Evolutionary conservation across 2,797 vertebrate species (phyloP), one percentile per base, ranked within the genome.

Genomic region (Anguilla obscura): DNA sequence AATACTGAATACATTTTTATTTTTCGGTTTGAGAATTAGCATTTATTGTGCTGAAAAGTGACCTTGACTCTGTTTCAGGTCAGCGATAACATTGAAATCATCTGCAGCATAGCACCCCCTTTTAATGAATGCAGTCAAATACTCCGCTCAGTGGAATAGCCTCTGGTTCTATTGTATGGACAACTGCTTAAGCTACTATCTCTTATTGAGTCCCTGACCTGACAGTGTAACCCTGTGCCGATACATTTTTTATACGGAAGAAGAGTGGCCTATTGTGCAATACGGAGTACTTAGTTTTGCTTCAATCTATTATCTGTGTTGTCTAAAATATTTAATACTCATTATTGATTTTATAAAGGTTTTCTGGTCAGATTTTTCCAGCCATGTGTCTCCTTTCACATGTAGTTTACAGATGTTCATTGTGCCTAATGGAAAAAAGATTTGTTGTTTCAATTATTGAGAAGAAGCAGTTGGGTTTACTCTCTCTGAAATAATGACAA

Each of bases 11-110:
- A 85, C 10, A 52, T 8, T 52, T 24, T 16, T 63, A 12, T 52
- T 52, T 52, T 52, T 52, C 9, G 6, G 10, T 52, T 52, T 52
- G 10, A 52, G 50, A 52, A 8, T 52, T 52, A 12, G 54, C 54
- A 56, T 56, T 56, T 14, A 56, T 2, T 8, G 50, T 12, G 10
- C 50, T 56, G 54, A 56, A 56, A 5, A 30, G 58, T 56, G 69
- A 69, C 84, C 90, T 87, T 88, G 71, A 52, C 50, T 60, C 74
- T 50, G 71, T 86, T 88, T 66, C 56, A 69, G 90, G 86, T 90
- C 87, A 89, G 60, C 76, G 85, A 87, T 88, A 56, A 88, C 87
- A 87, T 82, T 88, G 85, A 86, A 86, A 86, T 79, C 63, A 86
- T 48, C 87, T 86, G 50, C 33, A 9, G 56, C 14, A 30, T 52